These are phyloP conservation scores for Phoxinus dragarum DNA, from an alignment of 2,797 vertebrate genomes.

Conservation along the genomic window DNA sequence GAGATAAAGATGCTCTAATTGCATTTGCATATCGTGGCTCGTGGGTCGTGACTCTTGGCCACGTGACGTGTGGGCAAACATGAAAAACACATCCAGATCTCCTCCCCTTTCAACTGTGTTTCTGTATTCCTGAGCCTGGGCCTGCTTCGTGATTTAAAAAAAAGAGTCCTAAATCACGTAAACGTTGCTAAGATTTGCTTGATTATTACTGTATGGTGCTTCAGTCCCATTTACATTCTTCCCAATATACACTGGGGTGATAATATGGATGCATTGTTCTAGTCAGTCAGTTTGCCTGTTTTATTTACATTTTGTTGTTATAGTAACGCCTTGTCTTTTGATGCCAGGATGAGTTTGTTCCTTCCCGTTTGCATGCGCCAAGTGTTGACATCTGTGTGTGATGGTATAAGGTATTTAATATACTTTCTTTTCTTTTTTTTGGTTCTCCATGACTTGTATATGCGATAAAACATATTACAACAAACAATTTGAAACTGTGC, in stretches of 20 bases:
- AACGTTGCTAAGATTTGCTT: background rate
- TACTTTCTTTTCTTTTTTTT: too few species aligned
- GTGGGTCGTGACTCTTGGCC: conserved; percentile 58
- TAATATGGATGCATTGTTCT: background rate
- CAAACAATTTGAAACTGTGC: too few species aligned
- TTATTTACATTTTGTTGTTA: background rate
- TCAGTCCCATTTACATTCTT: background rate
- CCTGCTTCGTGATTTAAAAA: background rate
- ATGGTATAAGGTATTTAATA: too few species aligned
- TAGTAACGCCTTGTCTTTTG: background rate
- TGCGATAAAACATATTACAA: too few species aligned
- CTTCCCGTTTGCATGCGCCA: too few species aligned
- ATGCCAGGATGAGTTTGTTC: too few species aligned
- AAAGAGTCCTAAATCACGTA: background rate
- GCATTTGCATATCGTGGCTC: conserved; percentile 76
- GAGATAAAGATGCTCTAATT: conserved; percentile 77
- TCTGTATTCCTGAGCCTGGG: background rate
- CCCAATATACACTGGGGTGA: background rate
- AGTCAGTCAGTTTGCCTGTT: background rate
- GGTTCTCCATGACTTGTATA: too few species aligned
- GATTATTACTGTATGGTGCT: background rate
- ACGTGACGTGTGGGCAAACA: conserved; percentile 50
- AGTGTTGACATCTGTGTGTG: too few species aligned
- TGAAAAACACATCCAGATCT: conserved; percentile 50
- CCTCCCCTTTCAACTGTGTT: conserved; percentile 19